These are phyloP conservation scores for Channa maculata DNA, from an alignment of 2,113 vertebrate species.

Conservation along the genomic window DNA sequence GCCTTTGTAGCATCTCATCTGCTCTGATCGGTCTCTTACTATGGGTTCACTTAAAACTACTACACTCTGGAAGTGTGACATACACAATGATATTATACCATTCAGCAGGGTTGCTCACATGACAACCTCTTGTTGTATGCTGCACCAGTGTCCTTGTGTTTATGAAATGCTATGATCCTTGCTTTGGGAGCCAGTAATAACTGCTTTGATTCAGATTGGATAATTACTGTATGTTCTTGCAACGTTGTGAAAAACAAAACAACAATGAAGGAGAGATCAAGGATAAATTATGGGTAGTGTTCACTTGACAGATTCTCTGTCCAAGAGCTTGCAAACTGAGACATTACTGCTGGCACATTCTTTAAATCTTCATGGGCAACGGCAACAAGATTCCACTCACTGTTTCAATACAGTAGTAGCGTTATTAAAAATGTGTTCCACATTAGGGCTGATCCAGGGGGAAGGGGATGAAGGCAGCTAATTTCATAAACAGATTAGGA, in stretches of 20 bases:
- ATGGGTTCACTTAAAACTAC: no score
- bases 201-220: slow-evolving; percentile 59
- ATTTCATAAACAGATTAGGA: slow-evolving; percentile 74
- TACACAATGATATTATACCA: slow-evolving; percentile 67
- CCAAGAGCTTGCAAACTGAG: slow-evolving; percentile 7
- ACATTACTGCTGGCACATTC: slow-evolving; percentile 12
- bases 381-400: background rate
- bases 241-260: background rate
- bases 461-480: slow-evolving; percentile 45
- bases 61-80: no score
- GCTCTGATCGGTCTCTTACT: no score
- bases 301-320: slow-evolving; percentile 33
- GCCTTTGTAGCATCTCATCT: no score
- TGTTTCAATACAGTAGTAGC: slow-evolving; percentile 11
- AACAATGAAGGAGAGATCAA: slow-evolving; percentile 35
- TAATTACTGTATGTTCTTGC: slow-evolving; percentile 41
- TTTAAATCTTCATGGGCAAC: background rate
- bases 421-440: slow-evolving; percentile 38
- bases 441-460: slow-evolving; percentile 39
- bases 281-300: slow-evolving; percentile 37
- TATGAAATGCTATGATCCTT: slow-evolving; percentile 34
- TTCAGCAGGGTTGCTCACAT: slow-evolving; percentile 43
- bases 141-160: slow-evolving; percentile 18
- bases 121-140: slow-evolving; percentile 52
- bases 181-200: slow-evolving; percentile 47